Evolutionary conservation across 1,140 invertebrate species (phyloP).

Genomic region (Hyposmocoma kahamanoa): DNA sequence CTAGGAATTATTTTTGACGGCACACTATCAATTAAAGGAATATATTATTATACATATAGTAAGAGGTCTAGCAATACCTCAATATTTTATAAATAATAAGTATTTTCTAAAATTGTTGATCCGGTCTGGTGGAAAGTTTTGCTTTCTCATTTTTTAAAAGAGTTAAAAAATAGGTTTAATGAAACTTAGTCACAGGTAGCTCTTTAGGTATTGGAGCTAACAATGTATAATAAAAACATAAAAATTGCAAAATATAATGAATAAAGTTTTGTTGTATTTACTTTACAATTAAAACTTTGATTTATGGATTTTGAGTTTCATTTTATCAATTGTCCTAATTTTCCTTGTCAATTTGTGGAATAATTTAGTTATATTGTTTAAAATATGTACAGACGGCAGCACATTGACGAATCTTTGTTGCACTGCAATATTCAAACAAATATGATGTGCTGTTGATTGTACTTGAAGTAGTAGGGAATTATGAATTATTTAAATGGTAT

Average conservation of each 20-base stretch:
- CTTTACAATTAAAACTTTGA: slow-evolving; percentile 59
- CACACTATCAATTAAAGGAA: slow-evolving; percentile 11
- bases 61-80: slow-evolving; percentile 32
- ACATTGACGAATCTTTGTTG: too few species aligned
- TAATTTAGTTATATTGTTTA: too few species aligned
- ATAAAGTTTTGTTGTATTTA: slow-evolving; percentile 45
- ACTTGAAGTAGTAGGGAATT: too few species aligned
- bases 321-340: slow-evolving; percentile 9
- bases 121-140: slow-evolving; percentile 35
- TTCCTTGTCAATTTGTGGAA: too few species aligned
- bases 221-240: slow-evolving; percentile 60
- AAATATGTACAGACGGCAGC: too few species aligned
- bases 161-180: slow-evolving; percentile 37
- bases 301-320: slow-evolving; percentile 32
- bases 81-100: slow-evolving; percentile 48
- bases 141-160: slow-evolving; percentile 42
- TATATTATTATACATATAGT: slow-evolving; percentile 39
- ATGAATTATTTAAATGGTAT: too few species aligned
- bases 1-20: slow-evolving; percentile 30
- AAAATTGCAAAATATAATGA: slow-evolving; percentile 60
- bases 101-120: slow-evolving; percentile 56
- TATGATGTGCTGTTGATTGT: too few species aligned
- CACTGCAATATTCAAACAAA: too few species aligned
- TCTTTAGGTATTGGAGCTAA: slow-evolving; percentile 52
- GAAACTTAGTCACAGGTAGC: slow-evolving; percentile 53